phyloP scores from a whole-genome alignment of 2,113 vertebrate genomes.

The Macrotis lagotis region DNA sequence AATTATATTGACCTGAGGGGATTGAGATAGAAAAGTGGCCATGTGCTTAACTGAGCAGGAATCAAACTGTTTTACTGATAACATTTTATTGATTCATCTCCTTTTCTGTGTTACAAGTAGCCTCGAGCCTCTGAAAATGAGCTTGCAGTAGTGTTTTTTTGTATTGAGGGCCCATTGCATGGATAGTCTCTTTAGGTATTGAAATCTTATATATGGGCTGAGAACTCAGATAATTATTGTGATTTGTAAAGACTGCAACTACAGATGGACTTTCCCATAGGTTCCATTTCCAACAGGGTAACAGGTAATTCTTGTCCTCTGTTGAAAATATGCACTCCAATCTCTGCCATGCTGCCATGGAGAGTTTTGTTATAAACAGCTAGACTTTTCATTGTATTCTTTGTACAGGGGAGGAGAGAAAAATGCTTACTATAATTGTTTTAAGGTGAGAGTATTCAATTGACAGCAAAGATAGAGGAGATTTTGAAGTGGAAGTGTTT shows the following conservation, averaged over 20 bases:
- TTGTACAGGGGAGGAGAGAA: conserved; percentile 59
- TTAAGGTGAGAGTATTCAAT: conserved; percentile 23
- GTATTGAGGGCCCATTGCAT: conserved; percentile 58
- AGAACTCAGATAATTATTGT: conserved; percentile 62
- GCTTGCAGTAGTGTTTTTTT: conserved; percentile 45
- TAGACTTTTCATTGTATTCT: conserved; percentile 38
- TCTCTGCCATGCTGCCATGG: conserved; percentile 68
- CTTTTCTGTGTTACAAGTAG: conserved; percentile 73
- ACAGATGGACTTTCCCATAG: conserved; percentile 79
- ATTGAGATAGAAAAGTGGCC: conserved; percentile 74
- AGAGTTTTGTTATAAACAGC: conserved; percentile 68
- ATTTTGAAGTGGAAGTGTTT: conserved; percentile 12
- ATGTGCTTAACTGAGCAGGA: conserved; percentile 74
- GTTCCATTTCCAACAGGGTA: conserved; percentile 76
- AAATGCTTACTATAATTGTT: conserved; percentile 54
- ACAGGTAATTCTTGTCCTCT: conserved; percentile 73
- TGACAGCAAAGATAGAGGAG: background rate
- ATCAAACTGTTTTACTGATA: conserved; percentile 81
- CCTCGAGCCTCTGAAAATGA: conserved; percentile 68
- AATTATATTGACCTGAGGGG: conserved; percentile 76
- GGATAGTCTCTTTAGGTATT: conserved; percentile 57
- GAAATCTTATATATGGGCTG: conserved; percentile 61
- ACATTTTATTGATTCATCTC: conserved; percentile 78
- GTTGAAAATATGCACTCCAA: conserved; percentile 75
- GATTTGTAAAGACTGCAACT: conserved; percentile 67